Evolutionary conservation across 2,113 vertebrate genomes (phyloP), one percentile per base, ranked within the genome.

Genomic region (Hippocampus abdominalis): DNA sequence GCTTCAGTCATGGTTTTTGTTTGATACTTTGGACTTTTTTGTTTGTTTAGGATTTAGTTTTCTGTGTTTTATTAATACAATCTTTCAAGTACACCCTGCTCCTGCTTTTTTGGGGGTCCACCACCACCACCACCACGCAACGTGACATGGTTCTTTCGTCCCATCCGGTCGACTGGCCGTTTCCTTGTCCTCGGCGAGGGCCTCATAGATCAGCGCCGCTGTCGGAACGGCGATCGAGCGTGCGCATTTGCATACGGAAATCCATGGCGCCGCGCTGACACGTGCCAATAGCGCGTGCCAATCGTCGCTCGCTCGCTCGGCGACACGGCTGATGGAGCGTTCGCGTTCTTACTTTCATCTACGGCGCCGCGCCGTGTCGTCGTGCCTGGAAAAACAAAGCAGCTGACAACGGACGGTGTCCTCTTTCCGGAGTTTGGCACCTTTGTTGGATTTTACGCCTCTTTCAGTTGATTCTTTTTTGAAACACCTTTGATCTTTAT

Each of bases 201-300:
- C 85, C 85, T 60, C 57, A 18, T 90, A 86, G 83, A 87, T 90
- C 89, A 86, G 51, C 20, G 74, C 65, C 75, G 70, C 61, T 81
- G 88, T 86, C 88, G 81, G 87, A 36, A 82, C 66, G 10, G 1
- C 42, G 5, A 92, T 93, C 21, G 91, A 92, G 27, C 75, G 8
- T 60, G 6, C 44, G 73, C 25, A 89, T 93, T 89, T 91, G 84
- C 92, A 93, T 91, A 91, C 90, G 91, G 91, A 92, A 92, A 93
- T 92, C 88, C 90, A 91, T 93, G 27, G 57, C 39, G 88, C 88
- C 88, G 85, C 88, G 90, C 86, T 92, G 91, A 92, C 91, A 91
- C 84, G 86, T 90, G 87, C 87, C 91, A 85, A 91, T 92, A 90
- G 73, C 27, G 78, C 81, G 85, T 75, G 73, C 65, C 71, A 80